Evolutionary conservation across 2,797 vertebrate species (phyloP), one percentile per base, ranked within the genome.

Genomic region (Bovichtus diacanthus): DNA sequence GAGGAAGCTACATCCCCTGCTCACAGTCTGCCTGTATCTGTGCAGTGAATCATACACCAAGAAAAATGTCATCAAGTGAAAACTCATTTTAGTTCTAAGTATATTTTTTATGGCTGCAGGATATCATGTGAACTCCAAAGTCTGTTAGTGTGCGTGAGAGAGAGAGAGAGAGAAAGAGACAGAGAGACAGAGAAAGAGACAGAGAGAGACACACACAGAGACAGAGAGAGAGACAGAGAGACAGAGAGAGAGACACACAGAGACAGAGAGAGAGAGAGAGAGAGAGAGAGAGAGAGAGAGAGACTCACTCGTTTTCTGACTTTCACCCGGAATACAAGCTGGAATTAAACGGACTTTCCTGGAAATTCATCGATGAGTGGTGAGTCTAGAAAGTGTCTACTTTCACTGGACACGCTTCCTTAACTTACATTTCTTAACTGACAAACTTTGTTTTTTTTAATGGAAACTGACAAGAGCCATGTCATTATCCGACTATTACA

Each of bases 121-220:
- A 43, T 55, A 47, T 72, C 54, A 60, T 49, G 18, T 58, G 21
- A 60, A 85, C 56, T 79, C 64, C 46, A 78, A 84, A 82, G 72
- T 69, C 65, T 58, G 46, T 70, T n/a, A n/a, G n/a, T n/a, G n/a
- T n/a, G n/a, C n/a, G n/a, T n/a, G 34, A 47, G 21, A 27, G 58
- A 19, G 6, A 61, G 25, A 29, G 25, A 13, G 59, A 4, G 23
- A 29, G 58, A 23, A 13, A 41, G 18, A 55, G 41, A 47, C 76
- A 71, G 13, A 49, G 55, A 46, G 44, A 46, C 12, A 49, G 56
- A 27, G 41, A 18, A 23, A 39, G 54, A 12, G 31, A 11, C 62
- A 36, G 27, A 5, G n/a, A 34, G 43, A 7, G 63, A 15, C n/a
- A n/a, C n/a, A n/a, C n/a, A n/a, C n/a, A n/a, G n/a, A 11, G 19